Percentiles rank a stretch among this genome's conserved stretches.
phyloP scores from a whole-genome alignment of 2,888 invertebrate species.

The Lymantria monacha region DNA sequence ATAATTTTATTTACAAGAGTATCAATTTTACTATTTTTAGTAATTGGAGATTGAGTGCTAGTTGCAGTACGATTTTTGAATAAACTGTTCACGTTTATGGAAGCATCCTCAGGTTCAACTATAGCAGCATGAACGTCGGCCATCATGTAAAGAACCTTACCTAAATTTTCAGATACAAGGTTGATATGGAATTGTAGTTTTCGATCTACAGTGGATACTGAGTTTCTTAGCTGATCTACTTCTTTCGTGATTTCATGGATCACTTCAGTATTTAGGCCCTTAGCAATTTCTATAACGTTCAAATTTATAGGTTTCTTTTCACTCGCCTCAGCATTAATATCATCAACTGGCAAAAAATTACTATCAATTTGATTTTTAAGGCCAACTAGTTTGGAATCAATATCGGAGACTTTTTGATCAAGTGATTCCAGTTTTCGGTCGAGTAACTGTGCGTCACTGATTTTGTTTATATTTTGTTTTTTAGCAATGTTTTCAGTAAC shows the following conservation, averaged over 20 bases:
- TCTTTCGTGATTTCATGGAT: conserved; percentile 91
- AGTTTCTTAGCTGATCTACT: conserved; percentile 89
- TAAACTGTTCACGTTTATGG: conserved; percentile 75
- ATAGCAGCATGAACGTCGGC: conserved; percentile 92
- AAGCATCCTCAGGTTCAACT: conserved; percentile 86
- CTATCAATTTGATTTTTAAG: conserved; percentile 92
- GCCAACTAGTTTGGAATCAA: conserved; percentile 89
- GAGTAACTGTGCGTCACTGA: conserved; percentile 74
- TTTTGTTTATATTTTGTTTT: conserved; percentile 37
- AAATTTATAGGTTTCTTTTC: conserved; percentile 93
- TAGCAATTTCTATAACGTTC: conserved; percentile 91
- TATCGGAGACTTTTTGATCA: conserved; percentile 92
- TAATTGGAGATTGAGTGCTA: conserved; percentile 81
- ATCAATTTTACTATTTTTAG: conserved; percentile 89
- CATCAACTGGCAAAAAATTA: conserved; percentile 90
- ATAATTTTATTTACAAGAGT: conserved; percentile 90
- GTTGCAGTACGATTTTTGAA: conserved; percentile 82
- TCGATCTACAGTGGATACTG: conserved; percentile 89
- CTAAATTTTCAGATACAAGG: conserved; percentile 90
- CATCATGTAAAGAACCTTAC: conserved; percentile 89
- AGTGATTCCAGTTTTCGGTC: conserved; percentile 87
- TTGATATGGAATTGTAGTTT: conserved; percentile 93
- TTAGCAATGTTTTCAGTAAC: conserved; percentile 55
- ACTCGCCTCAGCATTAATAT: conserved; percentile 93
- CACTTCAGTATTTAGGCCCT: conserved; percentile 91